A percentile compares a stretch with the other conserved stretches of the same genome.
Evolutionary conservation across 2,797 vertebrate species (phyloP).

Genomic region (Poeciliopsis presidionis): DNA sequence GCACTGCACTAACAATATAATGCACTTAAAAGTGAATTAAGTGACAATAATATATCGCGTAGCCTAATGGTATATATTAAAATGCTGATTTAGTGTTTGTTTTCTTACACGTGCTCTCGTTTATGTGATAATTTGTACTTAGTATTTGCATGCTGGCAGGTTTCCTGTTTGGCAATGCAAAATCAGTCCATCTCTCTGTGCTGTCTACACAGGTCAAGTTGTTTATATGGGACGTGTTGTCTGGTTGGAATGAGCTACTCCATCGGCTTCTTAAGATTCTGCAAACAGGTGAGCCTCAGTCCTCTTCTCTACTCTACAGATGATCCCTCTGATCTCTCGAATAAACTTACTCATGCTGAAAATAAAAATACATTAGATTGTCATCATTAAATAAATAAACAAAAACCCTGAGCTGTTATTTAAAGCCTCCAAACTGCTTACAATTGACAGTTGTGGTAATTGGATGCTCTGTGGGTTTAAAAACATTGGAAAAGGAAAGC

Average conservation of each 20-base stretch:
- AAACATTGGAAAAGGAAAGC: constrained; percentile 41
- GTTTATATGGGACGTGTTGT: constrained; percentile 93
- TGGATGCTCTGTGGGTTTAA: constrained; percentile 54
- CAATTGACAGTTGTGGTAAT: constrained; percentile 66
- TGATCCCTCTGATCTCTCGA: constrained; percentile 14
- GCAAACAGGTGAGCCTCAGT: constrained; percentile 90
- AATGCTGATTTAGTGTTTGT: not conserved
- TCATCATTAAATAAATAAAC: constrained; percentile 5
- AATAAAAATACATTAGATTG: constrained; percentile 19
- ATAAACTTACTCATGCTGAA: constrained; percentile 14
- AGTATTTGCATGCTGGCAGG: not conserved
- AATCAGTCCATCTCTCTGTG: constrained; percentile 7
- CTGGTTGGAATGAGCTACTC: constrained; percentile 91
- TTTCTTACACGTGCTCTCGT: not conserved
- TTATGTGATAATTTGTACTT: constrained; percentile 1
- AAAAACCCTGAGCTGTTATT: constrained; percentile 23
- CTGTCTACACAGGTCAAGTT: constrained; percentile 86
- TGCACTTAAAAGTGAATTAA: not conserved
- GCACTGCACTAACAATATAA: not conserved
- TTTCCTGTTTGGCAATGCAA: not conserved
- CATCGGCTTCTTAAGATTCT: constrained; percentile 96
- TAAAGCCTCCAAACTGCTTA: constrained; percentile 37
- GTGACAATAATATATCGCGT: not conserved
- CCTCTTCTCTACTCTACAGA: constrained; percentile 17
- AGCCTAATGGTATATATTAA: not conserved